Evolutionary conservation across 2,113 vertebrate species (phyloP).

Genomic region (Neofelis nebulosa): DNA sequence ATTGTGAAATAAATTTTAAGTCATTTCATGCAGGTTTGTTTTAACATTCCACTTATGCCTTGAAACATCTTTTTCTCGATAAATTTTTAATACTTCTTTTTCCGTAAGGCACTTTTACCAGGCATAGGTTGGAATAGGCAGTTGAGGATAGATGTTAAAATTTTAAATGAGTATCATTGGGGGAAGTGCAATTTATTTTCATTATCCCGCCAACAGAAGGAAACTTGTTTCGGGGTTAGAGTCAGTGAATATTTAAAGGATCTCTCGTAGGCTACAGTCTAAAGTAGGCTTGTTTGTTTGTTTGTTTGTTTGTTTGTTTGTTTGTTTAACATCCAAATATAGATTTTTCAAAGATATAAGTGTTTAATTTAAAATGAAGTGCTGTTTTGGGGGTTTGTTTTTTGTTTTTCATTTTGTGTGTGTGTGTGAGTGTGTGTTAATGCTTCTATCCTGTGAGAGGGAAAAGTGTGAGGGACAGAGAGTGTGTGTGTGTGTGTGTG

Average conservation of each 20-base stretch:
- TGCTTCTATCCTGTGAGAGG: conserved; percentile 10
- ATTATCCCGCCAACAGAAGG: conserved; percentile 59
- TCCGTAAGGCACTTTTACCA: conserved; percentile 46
- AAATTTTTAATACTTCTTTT: conserved; percentile 42
- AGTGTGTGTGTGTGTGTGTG: background rate
- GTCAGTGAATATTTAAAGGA: background rate
- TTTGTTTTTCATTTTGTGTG: background rate
- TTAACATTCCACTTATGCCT: conserved; percentile 78
- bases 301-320: background rate
- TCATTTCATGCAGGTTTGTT: conserved; percentile 68
- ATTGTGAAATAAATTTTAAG: conserved; percentile 65
- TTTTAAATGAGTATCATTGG: conserved; percentile 43
- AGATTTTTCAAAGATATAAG: conserved; percentile 22
- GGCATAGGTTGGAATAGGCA: background rate
- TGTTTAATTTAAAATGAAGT: conserved; percentile 62
- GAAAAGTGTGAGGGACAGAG: background rate
- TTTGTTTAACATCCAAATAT: conserved; percentile 58
- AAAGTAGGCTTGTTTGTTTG: background rate
- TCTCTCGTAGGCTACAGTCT: background rate
- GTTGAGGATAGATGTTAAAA: conserved; percentile 58
- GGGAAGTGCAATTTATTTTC: conserved; percentile 68
- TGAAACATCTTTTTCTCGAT: conserved; percentile 69
- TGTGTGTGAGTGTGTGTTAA: conserved; percentile 19
- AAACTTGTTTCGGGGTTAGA: conserved; percentile 57
- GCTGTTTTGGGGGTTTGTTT: background rate